Evolutionary conservation across 1,140 invertebrate species (phyloP).

Genomic region (Chymomyza costata): DNA sequence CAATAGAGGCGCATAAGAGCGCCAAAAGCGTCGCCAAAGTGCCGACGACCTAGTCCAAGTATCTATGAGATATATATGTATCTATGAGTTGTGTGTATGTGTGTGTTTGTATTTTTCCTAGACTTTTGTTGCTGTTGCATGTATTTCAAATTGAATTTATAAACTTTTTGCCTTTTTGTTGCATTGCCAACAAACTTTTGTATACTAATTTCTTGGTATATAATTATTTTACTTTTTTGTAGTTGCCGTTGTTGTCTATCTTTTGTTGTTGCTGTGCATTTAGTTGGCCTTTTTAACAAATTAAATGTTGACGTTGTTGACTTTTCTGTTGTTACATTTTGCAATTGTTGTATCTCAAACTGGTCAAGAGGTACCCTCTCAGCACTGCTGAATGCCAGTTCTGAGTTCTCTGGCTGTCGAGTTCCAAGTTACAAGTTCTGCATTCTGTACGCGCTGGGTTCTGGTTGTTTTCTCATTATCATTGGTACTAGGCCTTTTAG

Average conservation of each 20-base stretch:
- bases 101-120: conserved; percentile 4
- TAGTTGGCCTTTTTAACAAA: conserved; percentile 68
- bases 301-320: conserved; percentile 64
- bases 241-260: too few relatives aligned
- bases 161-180: conserved; percentile 49
- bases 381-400: too few relatives aligned
- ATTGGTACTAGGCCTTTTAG: too few relatives aligned
- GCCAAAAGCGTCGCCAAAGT: conserved; percentile 15
- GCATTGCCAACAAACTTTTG: conserved; percentile 59
- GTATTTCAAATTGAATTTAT: conserved; percentile 71
- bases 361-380: too few relatives aligned
- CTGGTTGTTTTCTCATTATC: too few relatives aligned
- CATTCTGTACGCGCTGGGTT: too few relatives aligned
- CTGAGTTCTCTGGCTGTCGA: too few relatives aligned
- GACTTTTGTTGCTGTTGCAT: conserved; percentile 38
- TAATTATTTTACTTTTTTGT: conserved; percentile 47
- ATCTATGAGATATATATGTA: background rate
- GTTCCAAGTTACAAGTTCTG: too few relatives aligned
- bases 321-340: conserved; percentile 28
- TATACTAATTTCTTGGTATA: conserved; percentile 70
- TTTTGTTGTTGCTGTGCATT: conserved; percentile 28
- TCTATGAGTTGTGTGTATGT: conserved; percentile 18
- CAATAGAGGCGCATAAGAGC: conserved; percentile 50
- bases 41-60: conserved; percentile 10
- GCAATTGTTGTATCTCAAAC: conserved; percentile 1